phyloP scores from a whole-genome alignment of 2,113 vertebrate species.

The Camelus dromedarius region DNA sequence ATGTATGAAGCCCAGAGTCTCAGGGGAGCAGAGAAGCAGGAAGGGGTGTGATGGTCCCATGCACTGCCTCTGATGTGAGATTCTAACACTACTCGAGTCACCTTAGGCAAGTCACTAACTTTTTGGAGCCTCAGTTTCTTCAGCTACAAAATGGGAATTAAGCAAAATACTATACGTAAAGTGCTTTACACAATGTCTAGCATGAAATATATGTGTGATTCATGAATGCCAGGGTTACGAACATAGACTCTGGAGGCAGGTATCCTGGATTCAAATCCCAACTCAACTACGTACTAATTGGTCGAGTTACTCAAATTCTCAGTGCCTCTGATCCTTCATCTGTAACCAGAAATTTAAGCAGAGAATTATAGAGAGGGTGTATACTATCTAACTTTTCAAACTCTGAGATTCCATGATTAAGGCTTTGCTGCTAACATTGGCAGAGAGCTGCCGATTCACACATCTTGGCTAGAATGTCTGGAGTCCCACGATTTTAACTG shows the following conservation, averaged over 20 bases:
- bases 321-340: neutral
- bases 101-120: neutral
- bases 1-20: neutral
- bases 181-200: neutral
- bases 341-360: slow-evolving; percentile 40
- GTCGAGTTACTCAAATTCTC: slow-evolving; percentile 29
- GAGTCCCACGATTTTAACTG: slow-evolving; percentile 30
- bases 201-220: neutral
- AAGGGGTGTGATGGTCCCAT: neutral
- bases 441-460: neutral
- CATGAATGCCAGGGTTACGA: neutral
- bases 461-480: neutral
- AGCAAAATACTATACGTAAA: neutral
- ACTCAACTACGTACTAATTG: neutral
- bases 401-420: slow-evolving; percentile 6
- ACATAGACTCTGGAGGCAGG: neutral
- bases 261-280: neutral
- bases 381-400: neutral
- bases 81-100: neutral
- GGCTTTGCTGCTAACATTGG: neutral
- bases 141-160: slow-evolving; percentile 12
- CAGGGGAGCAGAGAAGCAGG: neutral
- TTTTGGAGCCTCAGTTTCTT: slow-evolving; percentile 25
- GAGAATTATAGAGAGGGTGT: neutral
- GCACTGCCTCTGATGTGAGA: neutral